Base-by-base conservation (phyloP, 2,797 vertebrate genomes). In the Furcifer pardalis region DNA sequence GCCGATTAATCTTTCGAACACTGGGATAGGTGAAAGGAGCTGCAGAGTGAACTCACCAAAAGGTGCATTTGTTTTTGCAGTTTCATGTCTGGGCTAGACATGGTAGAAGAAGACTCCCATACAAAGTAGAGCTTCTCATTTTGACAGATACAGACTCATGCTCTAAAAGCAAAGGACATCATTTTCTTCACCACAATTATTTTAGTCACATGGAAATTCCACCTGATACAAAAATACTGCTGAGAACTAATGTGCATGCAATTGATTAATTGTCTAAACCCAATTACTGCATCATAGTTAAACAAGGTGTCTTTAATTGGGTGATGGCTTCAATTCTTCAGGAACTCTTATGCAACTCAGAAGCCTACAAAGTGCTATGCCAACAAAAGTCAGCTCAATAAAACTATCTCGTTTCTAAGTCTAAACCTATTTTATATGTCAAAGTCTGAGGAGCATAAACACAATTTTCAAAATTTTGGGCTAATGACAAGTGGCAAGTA, bases 401-500 rank as follows among this genome's bases (percentile, higher is more conserved):
- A 78, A 42, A 32, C 23, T 23, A 60, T 49, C 35, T n/a, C 13
- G 13, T 1, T n/a, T 32, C 63, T 74, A n/a, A 25, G 40, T 23
- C 78, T 62, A 76, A 68, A 74, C 40, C 40, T 46, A 69, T 9
- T 81, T 77, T 60, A 60, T 37, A 37, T 60, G 63, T 62, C 42
- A 79, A 37, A 17, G 25, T 68, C 73, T 71, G 32, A 37, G 10
- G 63, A 37, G 52, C 32, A 81, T 49, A 81, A 85, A 77, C 5
- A 21, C 9, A 15, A 46, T 56, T 59, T 4, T 77, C 42, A 81
- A 77, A 59, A 77, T 40, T 71, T 69, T 30, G 65, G 13, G 25
- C 65, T 77, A 81, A 77, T 71, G 84, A 77, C 52, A 77, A 84
- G 63, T 37, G 27, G 74, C 49, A 77, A 77, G 65, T 17, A 21